phyloP scores from a whole-genome alignment of 2,113 vertebrate species.

The Nansenia antarctica region DNA sequence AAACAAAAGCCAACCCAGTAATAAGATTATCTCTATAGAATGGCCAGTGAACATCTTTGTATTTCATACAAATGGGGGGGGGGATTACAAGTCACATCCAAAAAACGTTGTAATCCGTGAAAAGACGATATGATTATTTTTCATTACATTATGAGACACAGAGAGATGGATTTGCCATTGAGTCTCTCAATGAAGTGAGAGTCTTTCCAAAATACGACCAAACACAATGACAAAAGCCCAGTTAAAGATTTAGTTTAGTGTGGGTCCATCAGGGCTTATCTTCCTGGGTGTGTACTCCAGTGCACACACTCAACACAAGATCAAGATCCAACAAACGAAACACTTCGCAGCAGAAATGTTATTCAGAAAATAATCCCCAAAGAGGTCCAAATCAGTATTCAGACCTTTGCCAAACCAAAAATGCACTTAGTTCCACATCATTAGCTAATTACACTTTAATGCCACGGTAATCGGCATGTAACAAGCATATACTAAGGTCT shows the following conservation, averaged over 20 bases:
- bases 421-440: background rate
- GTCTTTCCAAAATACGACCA: conserved; percentile 65
- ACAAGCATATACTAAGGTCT: too few relatives aligned
- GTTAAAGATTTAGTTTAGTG: conserved; percentile 53
- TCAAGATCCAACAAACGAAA: background rate
- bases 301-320: conserved; percentile 60
- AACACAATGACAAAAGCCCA: conserved; percentile 63
- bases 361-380: background rate
- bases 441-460: too few relatives aligned
- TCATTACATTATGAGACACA: conserved; percentile 65
- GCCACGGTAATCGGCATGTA: too few relatives aligned
- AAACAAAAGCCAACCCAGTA: conserved; percentile 77
- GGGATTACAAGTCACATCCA: conserved; percentile 74
- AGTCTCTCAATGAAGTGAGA: conserved; percentile 56
- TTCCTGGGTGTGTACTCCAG: conserved; percentile 58
- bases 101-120: conserved; percentile 71
- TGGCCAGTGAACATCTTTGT: conserved; percentile 66
- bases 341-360: background rate
- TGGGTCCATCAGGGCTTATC: conserved; percentile 62
- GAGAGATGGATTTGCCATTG: conserved; percentile 60
- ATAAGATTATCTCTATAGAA: conserved; percentile 75
- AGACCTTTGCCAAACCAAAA: background rate
- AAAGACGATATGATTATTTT: conserved; percentile 77
- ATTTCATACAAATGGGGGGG: conserved; percentile 67
- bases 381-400: background rate